Base-by-base conservation (phyloP, 2,797 vertebrate genomes). In the Aratinga solstitialis region DNA sequence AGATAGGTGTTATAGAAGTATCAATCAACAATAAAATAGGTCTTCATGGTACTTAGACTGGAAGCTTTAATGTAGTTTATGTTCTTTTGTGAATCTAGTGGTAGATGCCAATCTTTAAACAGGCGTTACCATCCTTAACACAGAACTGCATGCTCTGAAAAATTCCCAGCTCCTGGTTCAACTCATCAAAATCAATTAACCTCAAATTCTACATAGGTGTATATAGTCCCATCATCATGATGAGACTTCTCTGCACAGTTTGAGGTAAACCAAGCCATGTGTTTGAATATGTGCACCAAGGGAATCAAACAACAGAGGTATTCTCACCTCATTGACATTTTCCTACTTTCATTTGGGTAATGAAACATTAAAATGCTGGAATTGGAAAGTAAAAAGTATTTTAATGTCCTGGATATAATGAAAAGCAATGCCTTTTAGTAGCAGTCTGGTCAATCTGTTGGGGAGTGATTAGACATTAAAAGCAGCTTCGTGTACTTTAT, bases 311-410 rank as follows among this genome's bases (percentile, higher is more conserved):
- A 86, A 54, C 43, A 53, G 51, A 61, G 54, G 48, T 76, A 86
- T 93, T 95, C 81, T 92, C 92, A 94, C 84, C 56, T 90, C 81
- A 50, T 36, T 80, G 78, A 90, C 32, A 74, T 93, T 96, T 95
- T 80, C 71, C 51, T 65, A 10, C 62, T 80, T 95, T 95, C 89
- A 82, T 93, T 96, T 90, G 78, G 86, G 74, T 93, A 67, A 58
- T 56, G 86, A 79, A 93, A 61, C 5, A 34, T 66, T 84, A 75
- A 77, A 94, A 94, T 66, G 34, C 38, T 94, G 63, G 74, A 90
- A 66, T 63, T 11, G 6, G 91, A 93, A 95, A 90, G 24, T 42
- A 78, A 67, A 79, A 95, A 84, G 53, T 12, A 77, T 92, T 93
- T 82, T 82, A 84, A 94, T 61, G 30, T 67, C 40, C 36, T 87